Percentiles rank a stretch among this genome's conserved stretches.
Evolutionary conservation across 2,113 vertebrate species (phyloP).

Genomic region (Corythaeola cristata): DNA sequence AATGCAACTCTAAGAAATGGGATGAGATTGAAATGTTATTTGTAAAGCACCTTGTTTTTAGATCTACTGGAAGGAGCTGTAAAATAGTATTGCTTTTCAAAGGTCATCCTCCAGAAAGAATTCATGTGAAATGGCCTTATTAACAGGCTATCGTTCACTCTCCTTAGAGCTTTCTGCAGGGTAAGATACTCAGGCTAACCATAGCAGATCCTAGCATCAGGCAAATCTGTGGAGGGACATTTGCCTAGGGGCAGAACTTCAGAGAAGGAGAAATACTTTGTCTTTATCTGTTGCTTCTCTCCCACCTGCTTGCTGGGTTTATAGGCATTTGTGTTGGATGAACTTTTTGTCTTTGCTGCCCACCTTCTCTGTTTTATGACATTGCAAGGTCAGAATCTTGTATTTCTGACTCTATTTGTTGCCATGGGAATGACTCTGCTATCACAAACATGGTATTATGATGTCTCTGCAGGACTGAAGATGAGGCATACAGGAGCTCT

Average conservation of each 20-base stretch:
- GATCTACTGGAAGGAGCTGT: background rate
- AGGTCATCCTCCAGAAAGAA: background rate
- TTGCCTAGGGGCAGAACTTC: background rate
- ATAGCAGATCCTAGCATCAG: background rate
- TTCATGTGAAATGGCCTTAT: background rate
- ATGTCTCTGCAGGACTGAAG: constrained; percentile 53
- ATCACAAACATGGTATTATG: constrained; percentile 6
- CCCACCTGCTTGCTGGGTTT: background rate
- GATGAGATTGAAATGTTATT: background rate
- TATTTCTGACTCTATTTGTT: constrained; percentile 49
- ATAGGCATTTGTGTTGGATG: background rate
- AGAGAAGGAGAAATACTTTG: background rate
- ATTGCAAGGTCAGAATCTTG: constrained; percentile 13
- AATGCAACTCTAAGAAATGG: background rate
- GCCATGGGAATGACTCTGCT: constrained; percentile 59
- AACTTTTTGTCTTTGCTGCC: background rate
- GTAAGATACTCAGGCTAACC: background rate
- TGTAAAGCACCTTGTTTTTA: background rate
- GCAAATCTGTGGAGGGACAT: background rate
- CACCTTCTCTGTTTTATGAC: background rate
- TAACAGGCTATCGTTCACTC: background rate
- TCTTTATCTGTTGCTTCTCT: background rate
- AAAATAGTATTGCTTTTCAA: background rate
- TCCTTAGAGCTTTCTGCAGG: background rate
- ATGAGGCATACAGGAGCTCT: constrained; percentile 37